These are phyloP conservation scores for Nephila pilipes DNA, from an alignment of 1,140 invertebrate genomes.

Conservation along the genomic window DNA sequence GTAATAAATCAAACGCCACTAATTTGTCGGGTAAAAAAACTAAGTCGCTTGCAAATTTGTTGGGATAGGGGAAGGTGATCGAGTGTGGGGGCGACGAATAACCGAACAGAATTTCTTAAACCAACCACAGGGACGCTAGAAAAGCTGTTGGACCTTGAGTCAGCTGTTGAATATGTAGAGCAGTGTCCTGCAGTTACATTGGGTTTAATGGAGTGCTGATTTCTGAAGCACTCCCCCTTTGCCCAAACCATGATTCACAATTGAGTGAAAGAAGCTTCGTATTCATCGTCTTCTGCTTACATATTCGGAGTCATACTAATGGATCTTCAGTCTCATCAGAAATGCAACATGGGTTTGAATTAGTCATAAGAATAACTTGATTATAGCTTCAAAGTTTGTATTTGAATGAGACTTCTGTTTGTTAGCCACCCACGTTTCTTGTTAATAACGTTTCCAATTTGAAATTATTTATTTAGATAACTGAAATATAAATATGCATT, in stretches of 20 bases:
- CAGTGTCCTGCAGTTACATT: neutral
- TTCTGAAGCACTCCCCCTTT: neutral
- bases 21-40: neutral
- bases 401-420: neutral
- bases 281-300: slow-evolving; percentile 12
- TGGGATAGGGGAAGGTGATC: neutral
- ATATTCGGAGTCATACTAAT: neutral
- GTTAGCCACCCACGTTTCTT: no score
- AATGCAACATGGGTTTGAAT: neutral
- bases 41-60: neutral
- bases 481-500: no score
- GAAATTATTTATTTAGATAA: no score
- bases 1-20: slow-evolving; percentile 12
- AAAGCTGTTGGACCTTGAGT: slow-evolving; percentile 19
- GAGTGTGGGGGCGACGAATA: neutral
- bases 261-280: neutral
- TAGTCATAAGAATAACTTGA: slow-evolving; percentile 6
- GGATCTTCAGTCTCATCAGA: neutral
- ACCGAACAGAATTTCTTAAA: slow-evolving; percentile 1
- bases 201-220: neutral
- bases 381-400: neutral
- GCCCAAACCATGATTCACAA: neutral
- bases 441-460: no score
- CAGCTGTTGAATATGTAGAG: neutral
- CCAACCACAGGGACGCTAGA: neutral